A percentile compares a stretch with the other conserved stretches of the same genome.
phyloP scores from a whole-genome alignment of 2,888 invertebrate genomes.

The Drosophila mimica region DNA sequence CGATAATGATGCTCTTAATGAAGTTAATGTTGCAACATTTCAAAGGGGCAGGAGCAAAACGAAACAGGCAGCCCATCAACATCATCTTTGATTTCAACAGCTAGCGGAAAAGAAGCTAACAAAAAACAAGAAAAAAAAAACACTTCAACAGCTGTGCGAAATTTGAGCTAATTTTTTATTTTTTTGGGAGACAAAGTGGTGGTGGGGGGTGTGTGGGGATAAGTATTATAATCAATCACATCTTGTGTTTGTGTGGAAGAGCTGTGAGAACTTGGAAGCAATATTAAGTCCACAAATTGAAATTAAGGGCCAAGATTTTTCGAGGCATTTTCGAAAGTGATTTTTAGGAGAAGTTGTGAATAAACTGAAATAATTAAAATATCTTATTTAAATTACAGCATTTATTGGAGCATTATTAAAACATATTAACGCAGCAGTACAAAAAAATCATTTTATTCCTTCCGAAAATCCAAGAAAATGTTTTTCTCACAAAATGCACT shows the following conservation, averaged over 20 bases:
- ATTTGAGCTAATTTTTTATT: conserved; percentile 51
- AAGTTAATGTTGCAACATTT: conserved; percentile 9
- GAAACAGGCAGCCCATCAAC: not conserved
- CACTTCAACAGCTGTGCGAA: conserved; percentile 53
- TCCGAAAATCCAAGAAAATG: not conserved
- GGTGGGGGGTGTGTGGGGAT: not conserved
- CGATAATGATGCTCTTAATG: conserved; percentile 10
- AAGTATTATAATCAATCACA: conserved; percentile 50
- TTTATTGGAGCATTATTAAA: not conserved
- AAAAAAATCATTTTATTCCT: not conserved
- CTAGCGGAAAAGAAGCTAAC: not conserved
- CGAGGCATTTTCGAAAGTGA: not conserved
- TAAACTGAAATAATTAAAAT: not conserved
- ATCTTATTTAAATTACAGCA: not conserved
- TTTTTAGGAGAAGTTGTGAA: not conserved
- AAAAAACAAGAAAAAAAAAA: not conserved
- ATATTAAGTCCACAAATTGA: not conserved
- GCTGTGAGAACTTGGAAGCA: not conserved
- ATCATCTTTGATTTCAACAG: conserved; percentile 31
- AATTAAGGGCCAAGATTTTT: not conserved
- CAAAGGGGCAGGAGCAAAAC: not conserved
- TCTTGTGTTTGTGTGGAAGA: not conserved
- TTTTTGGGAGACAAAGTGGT: not conserved
- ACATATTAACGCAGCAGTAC: not conserved
- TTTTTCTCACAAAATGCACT: not conserved